Conservation (phyloP, 2,113 vertebrate species). For the Paraplagusia blochii region DNA sequence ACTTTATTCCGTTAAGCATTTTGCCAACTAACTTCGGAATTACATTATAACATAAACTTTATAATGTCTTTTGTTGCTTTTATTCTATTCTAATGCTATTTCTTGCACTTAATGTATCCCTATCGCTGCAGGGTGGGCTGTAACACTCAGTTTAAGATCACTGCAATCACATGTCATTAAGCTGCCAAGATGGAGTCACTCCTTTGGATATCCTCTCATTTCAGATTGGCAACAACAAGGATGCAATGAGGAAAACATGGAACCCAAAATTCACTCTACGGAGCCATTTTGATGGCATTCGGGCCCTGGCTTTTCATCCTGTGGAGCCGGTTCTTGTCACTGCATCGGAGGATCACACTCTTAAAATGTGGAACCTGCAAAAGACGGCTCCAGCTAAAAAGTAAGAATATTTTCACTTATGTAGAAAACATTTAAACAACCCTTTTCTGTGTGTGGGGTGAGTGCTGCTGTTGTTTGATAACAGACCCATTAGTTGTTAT, state of each 20-base stretch:
- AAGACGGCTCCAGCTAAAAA: conserved; percentile 97
- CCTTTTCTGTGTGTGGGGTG: neutral
- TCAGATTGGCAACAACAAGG: conserved; percentile 96
- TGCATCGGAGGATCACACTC: conserved; percentile 95
- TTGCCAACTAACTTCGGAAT: too few species aligned
- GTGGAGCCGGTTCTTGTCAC: conserved; percentile 94
- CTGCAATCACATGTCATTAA: too few species aligned
- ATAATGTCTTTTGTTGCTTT: too few species aligned
- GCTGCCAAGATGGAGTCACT: too few species aligned
- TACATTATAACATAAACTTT: too few species aligned
- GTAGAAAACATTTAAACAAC: too few species aligned
- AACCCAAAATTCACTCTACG: conserved; percentile 97
- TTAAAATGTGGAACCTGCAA: conserved; percentile 99
- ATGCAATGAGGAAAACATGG: conserved; percentile 97
- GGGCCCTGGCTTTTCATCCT: conserved; percentile 92
- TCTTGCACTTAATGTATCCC: too few species aligned
- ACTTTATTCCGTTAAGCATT: too few species aligned
- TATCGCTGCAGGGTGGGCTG: too few species aligned
- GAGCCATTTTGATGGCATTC: conserved; percentile 97
- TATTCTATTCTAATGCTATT: too few species aligned
- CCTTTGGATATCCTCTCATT: too few species aligned
- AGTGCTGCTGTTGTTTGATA: neutral
- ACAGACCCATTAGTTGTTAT: neutral
- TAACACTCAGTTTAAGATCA: too few species aligned
- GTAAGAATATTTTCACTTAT: conserved; percentile 65